Conservation (phyloP, 1,140 invertebrate genomes). For the Drosophila biarmipes region DNA sequence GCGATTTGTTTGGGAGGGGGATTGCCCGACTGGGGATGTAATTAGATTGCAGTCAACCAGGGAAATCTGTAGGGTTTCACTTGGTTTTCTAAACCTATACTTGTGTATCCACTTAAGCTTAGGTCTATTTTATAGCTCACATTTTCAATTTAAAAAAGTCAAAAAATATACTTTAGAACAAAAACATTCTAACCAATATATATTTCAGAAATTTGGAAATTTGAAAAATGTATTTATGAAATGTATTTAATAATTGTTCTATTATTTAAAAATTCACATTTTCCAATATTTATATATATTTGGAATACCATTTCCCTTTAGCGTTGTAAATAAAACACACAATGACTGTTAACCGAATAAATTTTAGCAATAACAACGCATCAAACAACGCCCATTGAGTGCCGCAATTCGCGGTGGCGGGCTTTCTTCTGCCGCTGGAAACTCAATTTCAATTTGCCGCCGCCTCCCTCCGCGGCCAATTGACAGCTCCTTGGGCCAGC, state of each 20-base stretch:
- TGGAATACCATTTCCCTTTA: not conserved
- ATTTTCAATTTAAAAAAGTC: not conserved
- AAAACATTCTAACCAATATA: too few relatives aligned
- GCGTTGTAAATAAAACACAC: not conserved
- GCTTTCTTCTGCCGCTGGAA: slow-evolving; percentile 30
- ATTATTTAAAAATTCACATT: too few relatives aligned
- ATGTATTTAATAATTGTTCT: too few relatives aligned
- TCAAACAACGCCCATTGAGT: slow-evolving; percentile 32
- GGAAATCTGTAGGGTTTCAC: not conserved
- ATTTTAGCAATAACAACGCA: slow-evolving; percentile 38
- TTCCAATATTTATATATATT: too few relatives aligned
- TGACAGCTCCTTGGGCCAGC: slow-evolving; percentile 42
- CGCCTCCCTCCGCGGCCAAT: slow-evolving; percentile 22
- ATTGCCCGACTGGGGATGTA: not conserved
- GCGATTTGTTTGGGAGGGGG: slow-evolving; percentile 7
- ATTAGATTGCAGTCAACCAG: slow-evolving; percentile 11
- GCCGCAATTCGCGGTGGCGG: slow-evolving; percentile 1
- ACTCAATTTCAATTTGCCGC: slow-evolving; percentile 67
- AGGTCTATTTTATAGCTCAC: not conserved
- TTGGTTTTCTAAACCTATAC: too few relatives aligned
- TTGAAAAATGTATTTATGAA: too few relatives aligned
- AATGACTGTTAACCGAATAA: slow-evolving; percentile 2
- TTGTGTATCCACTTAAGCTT: too few relatives aligned
- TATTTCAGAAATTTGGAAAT: too few relatives aligned
- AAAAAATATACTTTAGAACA: too few relatives aligned